Evolutionary conservation across 2,888 invertebrate species (phyloP), one percentile per base, ranked within the genome.

Genomic region (Resseliella maxima): DNA sequence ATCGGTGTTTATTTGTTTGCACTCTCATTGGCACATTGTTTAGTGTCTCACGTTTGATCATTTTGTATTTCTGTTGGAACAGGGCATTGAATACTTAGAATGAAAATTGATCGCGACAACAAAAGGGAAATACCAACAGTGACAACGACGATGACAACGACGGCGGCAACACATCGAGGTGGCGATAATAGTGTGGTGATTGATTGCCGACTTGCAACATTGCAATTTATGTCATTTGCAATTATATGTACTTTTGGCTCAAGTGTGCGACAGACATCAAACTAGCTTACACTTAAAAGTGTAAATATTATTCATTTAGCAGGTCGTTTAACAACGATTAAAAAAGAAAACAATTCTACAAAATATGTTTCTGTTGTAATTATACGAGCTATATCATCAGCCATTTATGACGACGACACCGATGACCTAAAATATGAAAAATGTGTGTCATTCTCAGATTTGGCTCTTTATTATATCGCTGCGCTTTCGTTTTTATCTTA

Each of bases 371-470:
- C 18, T 59, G 10, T 50, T 18, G 59, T 24, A 59, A 24, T 24
- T 5, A 59, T 21, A 41, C 41, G 5, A 12, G 12, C 46, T 50
- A 18, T 15, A 8, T 41, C 46, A 50, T 50, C 46, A 8, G 46
- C 2, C 46, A 50, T 41, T 5, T 18, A 50, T 24, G 46, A 50
- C 46, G 46, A 50, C 46, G 46, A 50, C 46, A 18, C 8, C 46
- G 46, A 50, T 50, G 46, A 15, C 72, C 31, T 31, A 15, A 72
- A 72, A 72, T 31, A 27, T 72, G 72, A 72, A 72, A 72, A 72
- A 72, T 31, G 72, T 72, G 72, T 72, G 72, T 72, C 72, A 31
- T 72, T 72, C 72, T 31, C 72, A 72, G 31, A 72, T 72, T 59
- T 59, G 59, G 24, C 59, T 59, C n/a, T 59, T 59, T 24, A 72